These are phyloP conservation scores for Antedon mediterranea DNA, from an alignment of 53 echinoderm and acorn worm genomes.

Conservation along the genomic window DNA sequence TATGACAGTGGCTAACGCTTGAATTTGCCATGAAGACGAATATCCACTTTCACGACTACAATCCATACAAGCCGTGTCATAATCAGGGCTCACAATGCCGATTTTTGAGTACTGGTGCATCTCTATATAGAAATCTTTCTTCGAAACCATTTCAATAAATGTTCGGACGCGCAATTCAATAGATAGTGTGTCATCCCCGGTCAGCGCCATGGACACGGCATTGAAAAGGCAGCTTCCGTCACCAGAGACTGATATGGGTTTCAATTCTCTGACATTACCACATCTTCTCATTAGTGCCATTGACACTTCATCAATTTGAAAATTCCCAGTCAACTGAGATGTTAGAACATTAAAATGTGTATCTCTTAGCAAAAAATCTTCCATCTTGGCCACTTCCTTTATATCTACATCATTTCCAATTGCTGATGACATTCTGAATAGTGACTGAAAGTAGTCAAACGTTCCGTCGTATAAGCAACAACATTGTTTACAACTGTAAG, in stretches of 20 bases:
- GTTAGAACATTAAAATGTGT: too few species aligned
- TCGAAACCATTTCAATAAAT: conserved; percentile 5
- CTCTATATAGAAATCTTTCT: background rate
- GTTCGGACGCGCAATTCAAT: conserved; percentile 15
- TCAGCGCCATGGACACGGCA: conserved; percentile 15
- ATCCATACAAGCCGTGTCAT: conserved; percentile 1
- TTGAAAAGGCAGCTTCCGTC: conserved; percentile 34
- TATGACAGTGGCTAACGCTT: conserved; percentile 17
- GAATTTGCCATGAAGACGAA: conserved; percentile 27
- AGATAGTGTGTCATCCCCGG: conserved; percentile 14
- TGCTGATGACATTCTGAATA: too few species aligned
- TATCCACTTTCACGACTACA: conserved; percentile 10
- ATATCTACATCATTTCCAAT: too few species aligned
- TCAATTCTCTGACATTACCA: background rate
- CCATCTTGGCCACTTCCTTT: too few species aligned
- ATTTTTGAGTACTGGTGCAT: background rate
- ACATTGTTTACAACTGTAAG: too few species aligned
- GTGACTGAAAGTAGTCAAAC: too few species aligned
- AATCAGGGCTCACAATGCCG: conserved; percentile 5
- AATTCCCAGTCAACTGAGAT: too few species aligned
- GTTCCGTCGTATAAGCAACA: too few species aligned
- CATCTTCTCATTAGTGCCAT: too few species aligned
- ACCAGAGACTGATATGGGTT: background rate
- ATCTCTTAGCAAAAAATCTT: too few species aligned
- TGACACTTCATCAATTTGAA: too few species aligned